A percentile compares a stretch with the other conserved stretches of the same genome.
These are phyloP conservation scores for Glossophaga mutica DNA, from an alignment of 2,797 vertebrate genomes.

Conservation along the genomic window DNA sequence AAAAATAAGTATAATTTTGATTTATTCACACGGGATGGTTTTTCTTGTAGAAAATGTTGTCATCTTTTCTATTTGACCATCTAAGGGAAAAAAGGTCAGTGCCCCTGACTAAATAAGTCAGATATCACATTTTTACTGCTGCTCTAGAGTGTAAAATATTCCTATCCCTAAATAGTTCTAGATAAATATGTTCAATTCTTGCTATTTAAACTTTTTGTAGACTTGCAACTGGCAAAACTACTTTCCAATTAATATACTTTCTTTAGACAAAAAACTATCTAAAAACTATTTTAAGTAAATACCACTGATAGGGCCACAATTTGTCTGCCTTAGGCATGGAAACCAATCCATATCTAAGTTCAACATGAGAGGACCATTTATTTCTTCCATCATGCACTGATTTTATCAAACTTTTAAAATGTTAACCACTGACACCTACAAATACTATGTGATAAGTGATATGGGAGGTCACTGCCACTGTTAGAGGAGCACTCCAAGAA, in stretches of 20 bases:
- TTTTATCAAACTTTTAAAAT: constrained; percentile 30
- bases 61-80: background rate
- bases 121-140: background rate
- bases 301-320: background rate
- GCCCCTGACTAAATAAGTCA: background rate
- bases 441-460: constrained; percentile 18
- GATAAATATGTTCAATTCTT: constrained; percentile 12
- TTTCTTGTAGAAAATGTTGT: background rate
- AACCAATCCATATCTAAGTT: constrained; percentile 1
- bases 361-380: constrained; percentile 8
- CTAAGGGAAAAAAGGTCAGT: background rate
- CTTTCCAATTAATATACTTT: background rate
- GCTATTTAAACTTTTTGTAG: background rate
- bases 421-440: background rate
- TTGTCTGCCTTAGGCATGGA: background rate
- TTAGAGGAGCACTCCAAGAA: background rate
- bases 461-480: background rate
- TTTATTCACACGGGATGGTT: background rate
- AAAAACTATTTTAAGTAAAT: constrained; percentile 15
- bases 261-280: constrained; percentile 12
- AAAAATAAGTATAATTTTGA: background rate
- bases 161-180: background rate
- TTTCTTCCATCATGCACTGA: constrained; percentile 17
- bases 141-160: background rate
- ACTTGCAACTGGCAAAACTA: constrained; percentile 9